These are phyloP conservation scores for Thereva nobilitata DNA, from an alignment of 2,888 invertebrate genomes.

Conservation along the genomic window DNA sequence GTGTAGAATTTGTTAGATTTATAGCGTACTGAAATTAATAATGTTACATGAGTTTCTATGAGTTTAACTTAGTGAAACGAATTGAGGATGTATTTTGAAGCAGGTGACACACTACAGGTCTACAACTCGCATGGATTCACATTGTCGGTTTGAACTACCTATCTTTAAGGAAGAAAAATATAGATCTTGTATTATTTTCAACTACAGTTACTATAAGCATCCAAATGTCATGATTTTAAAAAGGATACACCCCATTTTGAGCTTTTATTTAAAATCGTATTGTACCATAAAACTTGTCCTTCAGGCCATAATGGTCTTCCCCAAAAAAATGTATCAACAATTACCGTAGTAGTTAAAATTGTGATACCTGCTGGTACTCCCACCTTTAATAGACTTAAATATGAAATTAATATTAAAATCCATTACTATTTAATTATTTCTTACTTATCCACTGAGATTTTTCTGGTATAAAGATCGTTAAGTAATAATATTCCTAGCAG, in stretches of 20 bases:
- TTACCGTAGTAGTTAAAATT: slow-evolving; percentile 71
- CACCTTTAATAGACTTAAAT: slow-evolving; percentile 69
- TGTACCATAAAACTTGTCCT: slow-evolving; percentile 96
- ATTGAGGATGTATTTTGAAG: too few species aligned
- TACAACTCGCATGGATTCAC: too few species aligned
- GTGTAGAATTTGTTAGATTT: too few species aligned
- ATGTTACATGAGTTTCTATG: too few species aligned
- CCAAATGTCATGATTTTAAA: slow-evolving; percentile 44
- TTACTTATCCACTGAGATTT: slow-evolving; percentile 71
- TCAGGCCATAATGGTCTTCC: slow-evolving; percentile 91
- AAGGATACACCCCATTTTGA: slow-evolving; percentile 97
- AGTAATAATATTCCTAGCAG: slow-evolving; percentile 84
- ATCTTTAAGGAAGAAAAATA: not conserved
- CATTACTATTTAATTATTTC: slow-evolving; percentile 44
- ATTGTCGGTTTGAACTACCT: too few species aligned
- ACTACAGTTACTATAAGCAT: not conserved
- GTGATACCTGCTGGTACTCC: slow-evolving; percentile 72
- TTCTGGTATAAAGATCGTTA: slow-evolving; percentile 73
- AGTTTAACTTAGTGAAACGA: too few species aligned
- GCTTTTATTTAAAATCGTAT: slow-evolving; percentile 91
- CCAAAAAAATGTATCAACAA: slow-evolving; percentile 94
- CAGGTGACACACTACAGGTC: too few species aligned
- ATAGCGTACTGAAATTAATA: too few species aligned
- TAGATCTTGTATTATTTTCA: not conserved
- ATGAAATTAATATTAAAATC: not conserved